Evolutionary conservation across 2,797 vertebrate species (phyloP), one percentile per base, ranked within the genome.

Genomic region (Sebastes taczanowskii): DNA sequence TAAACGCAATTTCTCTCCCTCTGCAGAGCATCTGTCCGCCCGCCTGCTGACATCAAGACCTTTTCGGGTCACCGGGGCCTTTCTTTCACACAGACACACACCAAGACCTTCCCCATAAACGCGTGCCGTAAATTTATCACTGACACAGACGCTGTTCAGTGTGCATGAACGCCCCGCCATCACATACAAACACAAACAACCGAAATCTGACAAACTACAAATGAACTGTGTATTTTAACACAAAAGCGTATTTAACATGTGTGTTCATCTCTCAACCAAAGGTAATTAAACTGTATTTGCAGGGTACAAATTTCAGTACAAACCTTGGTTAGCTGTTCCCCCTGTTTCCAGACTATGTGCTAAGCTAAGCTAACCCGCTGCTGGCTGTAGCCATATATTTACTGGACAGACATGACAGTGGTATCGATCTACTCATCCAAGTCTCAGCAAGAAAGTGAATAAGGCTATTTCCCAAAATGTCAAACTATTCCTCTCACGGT

Each of bases 11-110:
- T 63, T 71, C 52, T 61, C 34, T 80, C 80, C 67, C 87, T 80
- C 75, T 80, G 72, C 89, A 29, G 87, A 95, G 94, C 96, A 96
- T 95, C 95, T 96, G 96, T 90, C 91, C 77, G 74, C 60, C 84
- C 70, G 87, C 90, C 89, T 86, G 86, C 83, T 83, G 91, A 91
- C 84, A 87, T 85, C 74, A 59, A 87, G 83, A 91, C 83, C 90
- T 91, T 86, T 89, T 88, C 49, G 22, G 93, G 88, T 94, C 91
- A 92, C 81, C 59, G 71, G 69, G 69, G 89, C 82, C 71, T 73
- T 80, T 77, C 75, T 59, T 63, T 67, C 73, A 27, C 30, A 27
- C 63, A 32, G 82, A 71, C 58, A 53, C 72, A 59, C 74, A 35
- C 32, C 0, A n/a, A 71, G 35, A 65, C 69, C 81, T 56, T 62